Base-by-base conservation (phyloP, 2,113 vertebrate genomes). In the Myotis yumanensis region DNA sequence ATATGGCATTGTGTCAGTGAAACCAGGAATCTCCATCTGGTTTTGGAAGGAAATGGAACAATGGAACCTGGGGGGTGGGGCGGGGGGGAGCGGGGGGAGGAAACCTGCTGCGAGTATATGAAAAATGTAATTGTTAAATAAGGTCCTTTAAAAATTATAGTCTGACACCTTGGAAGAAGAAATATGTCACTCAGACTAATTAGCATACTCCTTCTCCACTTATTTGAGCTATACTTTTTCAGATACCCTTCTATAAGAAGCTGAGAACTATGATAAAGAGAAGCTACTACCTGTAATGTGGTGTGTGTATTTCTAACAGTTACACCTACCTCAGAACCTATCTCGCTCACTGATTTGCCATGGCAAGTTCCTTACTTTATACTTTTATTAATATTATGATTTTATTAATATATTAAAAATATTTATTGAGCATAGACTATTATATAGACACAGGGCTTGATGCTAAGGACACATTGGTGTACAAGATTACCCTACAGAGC, bases 11-110 rank as follows among this genome's bases (percentile, higher is more conserved):
- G 11, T 68, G 18, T 86, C 66, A 82, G 35, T 81, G 88, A 93
- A 92, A 57, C 11, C 22, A 88, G 62, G 62, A 94, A 72, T 69
- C 10, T 23, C 16, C 28, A n/a, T 76, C 51, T 80, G 30, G 5
- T 68, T 85, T 43, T 89, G 7, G 25, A 88, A 96, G 43, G 37
- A 95, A 92, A 64, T 68, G 10, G 40, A 91, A 90, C 9, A 46
- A 46, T 46, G 46, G 46, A 46, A 46, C 46, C 46, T 46, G 10
- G 46, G 46, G 40, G 37, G n/a, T n/a, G 37, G 37, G 4, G 40
- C 4, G 40, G 40, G 40, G 40, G 40, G 40, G 40, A 5, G 40
- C 5, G 40, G 40, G 40, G 40, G 5, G 40, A 43, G 11, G 40
- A 90, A 90, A 46, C 79, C 48, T 32, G 1, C 22, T 85, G 2